phyloP scores from a whole-genome alignment of 2,797 vertebrate species.

The Xenops minutus region DNA sequence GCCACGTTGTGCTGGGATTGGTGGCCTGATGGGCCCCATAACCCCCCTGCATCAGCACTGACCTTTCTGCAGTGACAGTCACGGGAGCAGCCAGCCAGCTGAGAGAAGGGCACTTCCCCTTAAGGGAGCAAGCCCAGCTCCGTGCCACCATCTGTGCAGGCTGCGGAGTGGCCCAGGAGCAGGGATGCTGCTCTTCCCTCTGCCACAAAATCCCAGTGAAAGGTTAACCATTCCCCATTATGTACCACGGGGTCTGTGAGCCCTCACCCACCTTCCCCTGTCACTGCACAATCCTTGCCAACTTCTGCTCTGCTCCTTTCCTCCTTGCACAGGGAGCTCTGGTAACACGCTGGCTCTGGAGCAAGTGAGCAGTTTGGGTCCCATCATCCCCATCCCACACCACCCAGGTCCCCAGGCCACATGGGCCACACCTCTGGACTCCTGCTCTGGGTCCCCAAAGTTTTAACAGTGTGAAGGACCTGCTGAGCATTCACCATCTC shows the following conservation, averaged over 20 bases:
- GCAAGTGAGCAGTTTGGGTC: neutral
- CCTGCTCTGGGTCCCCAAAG: neutral
- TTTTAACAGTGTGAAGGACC: neutral
- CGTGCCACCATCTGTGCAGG: neutral
- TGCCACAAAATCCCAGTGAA: neutral
- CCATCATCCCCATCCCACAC: neutral
- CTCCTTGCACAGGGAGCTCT: neutral
- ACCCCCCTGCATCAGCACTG: fast-evolving
- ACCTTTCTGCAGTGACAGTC: neutral
- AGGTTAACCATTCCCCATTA: neutral
- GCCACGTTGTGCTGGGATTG: fast-evolving
- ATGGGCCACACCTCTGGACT: neutral
- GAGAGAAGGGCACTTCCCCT: neutral
- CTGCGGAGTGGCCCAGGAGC: fast-evolving
- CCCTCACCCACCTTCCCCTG: fast-evolving
- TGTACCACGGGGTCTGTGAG: neutral
- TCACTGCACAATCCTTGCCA: neutral
- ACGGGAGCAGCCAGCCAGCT: neutral
- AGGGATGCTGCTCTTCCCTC: neutral
- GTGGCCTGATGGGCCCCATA: neutral
- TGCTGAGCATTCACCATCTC: neutral
- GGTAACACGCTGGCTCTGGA: fast-evolving
- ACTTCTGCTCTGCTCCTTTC: neutral
- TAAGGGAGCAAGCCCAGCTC: neutral
- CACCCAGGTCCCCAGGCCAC: neutral